Base-by-base conservation (phyloP, 2,113 vertebrate species). In the Melanerpes aurifrons region DNA sequence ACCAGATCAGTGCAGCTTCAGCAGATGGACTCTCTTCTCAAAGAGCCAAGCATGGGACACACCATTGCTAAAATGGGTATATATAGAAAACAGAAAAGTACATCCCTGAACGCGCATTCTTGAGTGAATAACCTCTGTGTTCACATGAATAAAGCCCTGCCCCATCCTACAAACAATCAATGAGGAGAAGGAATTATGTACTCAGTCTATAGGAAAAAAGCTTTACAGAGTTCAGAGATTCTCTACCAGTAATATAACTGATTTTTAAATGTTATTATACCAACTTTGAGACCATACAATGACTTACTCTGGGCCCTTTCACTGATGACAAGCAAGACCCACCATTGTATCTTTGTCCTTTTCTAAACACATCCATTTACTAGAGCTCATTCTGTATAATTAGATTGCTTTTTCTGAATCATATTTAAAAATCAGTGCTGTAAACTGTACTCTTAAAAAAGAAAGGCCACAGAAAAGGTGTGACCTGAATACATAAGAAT, bases 401-500 rank as follows among this genome's bases (percentile, higher is more conserved):
- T n/a, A 50, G 71, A 76, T 58, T 68, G 64, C n/a, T 92, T 90
- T 81, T 90, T 79, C 79, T 70, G 48, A 96, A 72, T 91, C 83
- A 62, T 74, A 85, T 86, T 94, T 95, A 79, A 92, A 96, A 76
- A 85, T 85, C 73, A 77, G 68, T 72, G 78, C 78, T 87, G 81
- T 82, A 95, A 96, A 92, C 47, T 67, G 63, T 54, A 95, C 92
- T 92, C 57, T 81, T n/a, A 67, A 90, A 82, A 94, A 90, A 93
- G 94, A 96, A 91, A 82, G 19, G 68, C 58, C 66, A 83, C 45
- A 79, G 90, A 72, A 69, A 95, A 95, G 78, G 76, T 96, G 90
- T 97, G 95, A 97, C 91, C 85, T 93, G 94, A 96, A 96, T 88
- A 81, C 57, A 73, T 69, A 91, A 89, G 91, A 89, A 61, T 92